Evolutionary conservation across 2,888 invertebrate species (phyloP).

Genomic region (Morpho helenor): DNA sequence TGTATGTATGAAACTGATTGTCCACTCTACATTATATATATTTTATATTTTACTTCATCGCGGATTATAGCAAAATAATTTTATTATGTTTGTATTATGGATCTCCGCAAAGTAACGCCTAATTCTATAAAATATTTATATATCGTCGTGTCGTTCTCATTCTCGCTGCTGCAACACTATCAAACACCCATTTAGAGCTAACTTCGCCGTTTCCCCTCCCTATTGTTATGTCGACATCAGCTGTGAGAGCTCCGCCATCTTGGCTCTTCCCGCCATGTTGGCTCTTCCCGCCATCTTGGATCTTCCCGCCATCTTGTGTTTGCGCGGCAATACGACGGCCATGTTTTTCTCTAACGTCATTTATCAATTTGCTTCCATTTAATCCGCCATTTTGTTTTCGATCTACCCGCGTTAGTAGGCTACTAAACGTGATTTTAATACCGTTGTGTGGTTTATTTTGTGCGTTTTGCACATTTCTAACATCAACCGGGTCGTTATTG

Average conservation of each 20-base stretch:
- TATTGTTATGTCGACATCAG: slow-evolving; percentile 42
- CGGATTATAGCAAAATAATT: too few species aligned
- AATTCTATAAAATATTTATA: slow-evolving; percentile 24
- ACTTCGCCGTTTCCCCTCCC: slow-evolving; percentile 45
- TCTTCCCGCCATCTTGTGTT: slow-evolving; percentile 23
- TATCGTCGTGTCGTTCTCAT: slow-evolving; percentile 56
- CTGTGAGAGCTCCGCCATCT: slow-evolving; percentile 28
- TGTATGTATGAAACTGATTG: too few species aligned
- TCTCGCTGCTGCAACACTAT: slow-evolving; percentile 54
- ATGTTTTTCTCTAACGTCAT: background rate
- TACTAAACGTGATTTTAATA: slow-evolving; percentile 8
- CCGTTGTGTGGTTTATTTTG: slow-evolving; percentile 25
- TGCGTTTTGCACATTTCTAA: background rate
- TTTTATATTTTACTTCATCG: too few species aligned
- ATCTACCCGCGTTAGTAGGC: background rate
- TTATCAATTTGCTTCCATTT: slow-evolving; percentile 28
- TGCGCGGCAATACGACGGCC: slow-evolving; percentile 24
- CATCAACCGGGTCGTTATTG: slow-evolving; percentile 15
- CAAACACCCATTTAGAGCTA: slow-evolving; percentile 63
- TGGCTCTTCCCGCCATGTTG: slow-evolving; percentile 30
- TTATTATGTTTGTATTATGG: too few species aligned
- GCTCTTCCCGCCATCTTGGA: slow-evolving; percentile 29
- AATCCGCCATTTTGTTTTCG: slow-evolving; percentile 25
- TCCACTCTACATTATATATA: too few species aligned
- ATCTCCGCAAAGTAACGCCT: too few species aligned